These are phyloP conservation scores for Lasioglossum oenotherae DNA, from an alignment of 2,888 invertebrate genomes.

Conservation along the genomic window DNA sequence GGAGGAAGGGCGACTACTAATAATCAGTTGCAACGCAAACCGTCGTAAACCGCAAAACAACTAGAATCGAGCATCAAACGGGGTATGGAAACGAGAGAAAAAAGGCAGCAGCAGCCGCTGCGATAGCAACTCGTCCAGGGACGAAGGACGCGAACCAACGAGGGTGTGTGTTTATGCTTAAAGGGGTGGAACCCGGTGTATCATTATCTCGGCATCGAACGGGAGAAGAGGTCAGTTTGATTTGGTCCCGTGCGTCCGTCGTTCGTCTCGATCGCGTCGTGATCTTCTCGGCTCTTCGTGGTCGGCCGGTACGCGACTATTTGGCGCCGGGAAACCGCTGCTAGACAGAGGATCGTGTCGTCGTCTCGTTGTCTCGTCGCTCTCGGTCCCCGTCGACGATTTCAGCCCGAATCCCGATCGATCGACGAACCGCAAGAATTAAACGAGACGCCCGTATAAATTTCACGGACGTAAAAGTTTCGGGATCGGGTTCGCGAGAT, in stretches of 20 bases:
- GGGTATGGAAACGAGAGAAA: constrained; percentile 48
- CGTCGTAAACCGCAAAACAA: constrained; percentile 83
- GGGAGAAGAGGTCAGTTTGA: constrained; percentile 48
- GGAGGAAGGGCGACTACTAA: constrained; percentile 79
- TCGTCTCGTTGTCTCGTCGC: neutral
- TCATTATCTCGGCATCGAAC: constrained; percentile 69
- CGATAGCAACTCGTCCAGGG: constrained; percentile 45
- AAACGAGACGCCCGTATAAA: constrained; percentile 22
- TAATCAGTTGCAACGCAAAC: constrained; percentile 84
- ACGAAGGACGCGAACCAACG: constrained; percentile 52
- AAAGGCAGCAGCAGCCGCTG: constrained; percentile 61
- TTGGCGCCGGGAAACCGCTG: constrained; percentile 56
- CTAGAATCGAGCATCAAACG: constrained; percentile 75
- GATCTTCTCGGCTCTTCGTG: constrained; percentile 65
- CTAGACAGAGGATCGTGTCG: neutral
- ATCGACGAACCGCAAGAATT: constrained; percentile 25
- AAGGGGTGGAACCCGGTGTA: constrained; percentile 63
- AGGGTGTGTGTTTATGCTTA: constrained; percentile 73
- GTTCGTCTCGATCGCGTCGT: neutral
- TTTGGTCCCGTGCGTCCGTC: constrained; percentile 38
- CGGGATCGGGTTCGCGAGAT: constrained; percentile 19
- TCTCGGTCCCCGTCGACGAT: neutral
- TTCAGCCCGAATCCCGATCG: neutral
- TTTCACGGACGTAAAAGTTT: constrained; percentile 23
- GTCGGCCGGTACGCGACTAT: constrained; percentile 73